Evolutionary conservation across 2,888 invertebrate genomes (phyloP).

Genomic region (Hyposoter didymator): DNA sequence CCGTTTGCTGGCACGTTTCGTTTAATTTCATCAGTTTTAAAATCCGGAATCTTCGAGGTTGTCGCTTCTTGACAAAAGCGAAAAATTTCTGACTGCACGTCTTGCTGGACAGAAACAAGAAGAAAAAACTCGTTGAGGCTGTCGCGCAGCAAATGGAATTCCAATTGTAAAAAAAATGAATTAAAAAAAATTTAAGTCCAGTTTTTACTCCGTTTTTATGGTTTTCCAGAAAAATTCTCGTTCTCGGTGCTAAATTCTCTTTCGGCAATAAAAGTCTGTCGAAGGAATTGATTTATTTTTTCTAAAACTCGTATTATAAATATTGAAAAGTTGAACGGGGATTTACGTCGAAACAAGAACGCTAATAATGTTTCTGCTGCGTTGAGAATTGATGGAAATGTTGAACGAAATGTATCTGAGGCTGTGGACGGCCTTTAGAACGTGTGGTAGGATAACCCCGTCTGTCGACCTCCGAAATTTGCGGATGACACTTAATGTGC

Average conservation of each 20-base stretch:
- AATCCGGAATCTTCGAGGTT: no score
- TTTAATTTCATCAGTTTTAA: no score
- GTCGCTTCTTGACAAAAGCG: no score
- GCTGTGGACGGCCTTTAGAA: constrained; percentile 55
- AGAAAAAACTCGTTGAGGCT: not conserved
- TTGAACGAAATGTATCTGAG: constrained; percentile 57
- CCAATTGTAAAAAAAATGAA: not conserved
- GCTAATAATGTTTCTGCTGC: not conserved
- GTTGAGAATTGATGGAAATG: constrained; percentile 4
- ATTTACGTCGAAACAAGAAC: not conserved
- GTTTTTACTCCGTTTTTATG: not conserved
- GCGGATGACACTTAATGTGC: constrained; percentile 1
- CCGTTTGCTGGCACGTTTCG: not conserved
- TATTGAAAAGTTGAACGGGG: not conserved
- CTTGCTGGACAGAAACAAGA: not conserved
- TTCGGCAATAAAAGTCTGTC: not conserved
- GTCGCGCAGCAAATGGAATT: not conserved
- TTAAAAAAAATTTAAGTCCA: not conserved
- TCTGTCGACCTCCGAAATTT: constrained; percentile 67
- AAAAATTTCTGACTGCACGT: not conserved
- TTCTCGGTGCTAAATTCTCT: not conserved
- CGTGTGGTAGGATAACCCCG: constrained; percentile 67
- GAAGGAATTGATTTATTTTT: not conserved
- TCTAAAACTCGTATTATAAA: not conserved
- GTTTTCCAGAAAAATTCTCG: not conserved